Base-by-base conservation (phyloP, 1,140 invertebrate genomes). In the Coboldia fuscipes region DNA sequence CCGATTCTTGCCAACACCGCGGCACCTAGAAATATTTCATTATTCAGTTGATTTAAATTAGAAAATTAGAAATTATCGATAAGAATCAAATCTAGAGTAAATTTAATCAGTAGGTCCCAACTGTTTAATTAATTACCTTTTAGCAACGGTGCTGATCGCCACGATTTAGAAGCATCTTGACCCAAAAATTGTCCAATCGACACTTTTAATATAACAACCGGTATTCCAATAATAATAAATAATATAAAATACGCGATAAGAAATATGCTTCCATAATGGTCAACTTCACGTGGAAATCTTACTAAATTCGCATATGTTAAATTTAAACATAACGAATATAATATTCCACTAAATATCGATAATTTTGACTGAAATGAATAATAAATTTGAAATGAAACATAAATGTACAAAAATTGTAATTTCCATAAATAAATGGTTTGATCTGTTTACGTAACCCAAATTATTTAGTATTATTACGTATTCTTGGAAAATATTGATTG, bases 81-180 rank as follows among this genome's bases (percentile, higher is more conserved):
- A n/a, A n/a, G n/a, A n/a, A n/a, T n/a, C n/a, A n/a, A n/a, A n/a
- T n/a, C n/a, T n/a, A n/a, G n/a, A n/a, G n/a, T n/a, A n/a, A n/a
- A n/a, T n/a, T n/a, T n/a, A n/a, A n/a, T n/a, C n/a, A n/a, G n/a
- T n/a, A n/a, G n/a, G n/a, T n/a, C n/a, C n/a, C n/a, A n/a, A n/a
- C n/a, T n/a, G n/a, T n/a, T n/a, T n/a, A n/a, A n/a, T n/a, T n/a
- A 27, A 10, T 45, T 44, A 53, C 51, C 52, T 47, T 54, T 54
- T 41, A 55, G 51, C 34, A 55, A 51, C 37, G 52, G 52, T 37
- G 52, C 52, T 39, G 52, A 44, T 7, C 50, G 46, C 52, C 52
- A 55, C n/a, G 51, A 50, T 39, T 54, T 48, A 30, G 51, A 50
- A 38, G 52, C 46, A 27, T 51, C 51, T 39, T 55, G 52, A 16